These are phyloP conservation scores for Parotocinclus haroldoi DNA, from an alignment of 2,797 vertebrate species.

Conservation along the genomic window DNA sequence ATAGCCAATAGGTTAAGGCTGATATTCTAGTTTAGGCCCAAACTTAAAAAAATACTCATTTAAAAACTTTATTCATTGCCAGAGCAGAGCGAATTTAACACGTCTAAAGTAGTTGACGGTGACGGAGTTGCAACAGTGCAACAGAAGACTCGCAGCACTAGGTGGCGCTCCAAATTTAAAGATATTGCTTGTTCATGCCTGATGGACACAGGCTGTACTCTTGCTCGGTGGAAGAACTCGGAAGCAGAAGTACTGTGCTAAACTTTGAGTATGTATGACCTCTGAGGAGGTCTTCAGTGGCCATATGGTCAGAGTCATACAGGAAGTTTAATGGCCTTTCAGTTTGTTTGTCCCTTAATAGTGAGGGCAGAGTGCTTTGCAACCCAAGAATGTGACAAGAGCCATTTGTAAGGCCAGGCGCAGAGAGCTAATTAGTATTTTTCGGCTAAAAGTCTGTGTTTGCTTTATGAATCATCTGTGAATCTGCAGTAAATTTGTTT, in stretches of 20 bases:
- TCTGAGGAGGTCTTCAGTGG: background rate
- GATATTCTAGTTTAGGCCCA: too few species aligned
- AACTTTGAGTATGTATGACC: conserved; percentile 2
- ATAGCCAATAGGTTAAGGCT: too few species aligned
- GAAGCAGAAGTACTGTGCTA: background rate
- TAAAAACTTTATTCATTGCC: too few species aligned
- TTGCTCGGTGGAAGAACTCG: background rate
- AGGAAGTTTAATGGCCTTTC: conserved; percentile 21
- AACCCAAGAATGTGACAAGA: background rate
- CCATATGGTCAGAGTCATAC: conserved; percentile 4
- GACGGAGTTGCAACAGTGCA: too few species aligned
- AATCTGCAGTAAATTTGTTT: too few species aligned
- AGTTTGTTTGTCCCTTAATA: background rate
- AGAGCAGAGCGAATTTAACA: too few species aligned
- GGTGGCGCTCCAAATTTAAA: conserved; percentile 4
- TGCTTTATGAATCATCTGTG: conserved; percentile 2
- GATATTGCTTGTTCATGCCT: background rate
- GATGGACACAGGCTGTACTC: background rate
- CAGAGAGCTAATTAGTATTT: conserved; percentile 2
- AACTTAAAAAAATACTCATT: too few species aligned
- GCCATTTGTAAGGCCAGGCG: background rate
- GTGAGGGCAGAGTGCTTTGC: background rate
- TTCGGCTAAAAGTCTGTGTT: background rate
- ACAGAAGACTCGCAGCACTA: background rate
- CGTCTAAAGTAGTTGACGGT: too few species aligned